Percentiles rank a stretch among this genome's conserved stretches.
Evolutionary conservation across 2,113 vertebrate species (phyloP).

Genomic region (Scytalopus superciliaris): DNA sequence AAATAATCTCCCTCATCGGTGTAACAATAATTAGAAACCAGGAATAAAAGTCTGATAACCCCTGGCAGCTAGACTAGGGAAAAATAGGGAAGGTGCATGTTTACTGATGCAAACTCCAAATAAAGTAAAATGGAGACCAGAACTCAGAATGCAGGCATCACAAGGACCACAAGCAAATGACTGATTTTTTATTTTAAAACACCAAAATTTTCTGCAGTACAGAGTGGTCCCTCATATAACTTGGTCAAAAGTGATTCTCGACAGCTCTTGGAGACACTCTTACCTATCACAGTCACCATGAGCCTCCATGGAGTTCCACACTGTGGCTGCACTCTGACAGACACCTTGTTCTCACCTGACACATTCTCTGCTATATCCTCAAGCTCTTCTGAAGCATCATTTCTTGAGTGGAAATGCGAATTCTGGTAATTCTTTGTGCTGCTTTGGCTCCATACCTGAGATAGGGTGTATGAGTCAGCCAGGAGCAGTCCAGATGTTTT

Average conservation of each 20-base stretch:
- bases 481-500: not conserved
- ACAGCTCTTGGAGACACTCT: not conserved
- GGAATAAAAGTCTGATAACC: not conserved
- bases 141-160: not conserved
- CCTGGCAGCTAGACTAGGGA: not conserved
- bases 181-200: not conserved
- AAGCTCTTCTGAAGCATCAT: not conserved
- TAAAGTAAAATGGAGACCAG: not conserved
- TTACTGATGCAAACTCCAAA: not conserved
- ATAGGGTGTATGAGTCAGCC: not conserved
- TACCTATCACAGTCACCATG: not conserved
- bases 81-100: not conserved
- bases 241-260: not conserved
- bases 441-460: not conserved
- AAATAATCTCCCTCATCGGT: not conserved
- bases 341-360: not conserved
- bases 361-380: not conserved
- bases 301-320: rapidly evolving
- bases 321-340: not conserved
- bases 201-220: not conserved
- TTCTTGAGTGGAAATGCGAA: not conserved
- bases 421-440: not conserved
- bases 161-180: not conserved
- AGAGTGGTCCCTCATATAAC: not conserved
- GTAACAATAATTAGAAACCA: not conserved